Conservation (phyloP, 2,888 invertebrate species). For the Andrena haemorrhoa region DNA sequence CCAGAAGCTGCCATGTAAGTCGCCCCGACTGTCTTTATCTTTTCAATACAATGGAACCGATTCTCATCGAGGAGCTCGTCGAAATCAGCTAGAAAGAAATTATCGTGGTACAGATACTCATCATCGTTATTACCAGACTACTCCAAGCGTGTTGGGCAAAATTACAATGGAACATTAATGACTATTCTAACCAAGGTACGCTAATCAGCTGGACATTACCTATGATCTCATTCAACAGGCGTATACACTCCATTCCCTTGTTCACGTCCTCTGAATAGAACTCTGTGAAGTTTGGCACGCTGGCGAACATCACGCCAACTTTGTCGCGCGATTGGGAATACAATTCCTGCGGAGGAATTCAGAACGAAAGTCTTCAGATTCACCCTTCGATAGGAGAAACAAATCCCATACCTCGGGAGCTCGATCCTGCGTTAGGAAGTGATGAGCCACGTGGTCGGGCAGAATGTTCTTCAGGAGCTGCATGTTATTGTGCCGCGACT, state of each 20-base stretch:
- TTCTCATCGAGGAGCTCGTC: conserved; percentile 95
- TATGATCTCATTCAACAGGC: conserved; percentile 98
- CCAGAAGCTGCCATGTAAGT: conserved; percentile 99
- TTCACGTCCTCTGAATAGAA: conserved; percentile 99
- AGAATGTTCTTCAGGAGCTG: conserved; percentile 96
- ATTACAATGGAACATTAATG: too few relatives aligned
- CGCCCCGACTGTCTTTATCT: conserved; percentile 97
- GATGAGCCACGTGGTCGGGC: conserved; percentile 97
- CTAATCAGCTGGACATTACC: conserved; percentile 86
- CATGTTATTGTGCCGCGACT: conserved; percentile 95
- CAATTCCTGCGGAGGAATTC: conserved; percentile 87
- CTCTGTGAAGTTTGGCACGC: conserved; percentile 98
- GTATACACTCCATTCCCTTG: conserved; percentile 98
- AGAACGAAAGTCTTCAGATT: neutral
- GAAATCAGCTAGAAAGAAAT: conserved; percentile 89
- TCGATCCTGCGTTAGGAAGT: conserved; percentile 95
- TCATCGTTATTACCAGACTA: too few relatives aligned
- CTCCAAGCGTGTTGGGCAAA: too few relatives aligned
- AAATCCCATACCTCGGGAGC: conserved; percentile 89
- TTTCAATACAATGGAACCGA: conserved; percentile 95
- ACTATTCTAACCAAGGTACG: too few relatives aligned
- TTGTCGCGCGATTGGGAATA: conserved; percentile 93
- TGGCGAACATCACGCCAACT: conserved; percentile 98
- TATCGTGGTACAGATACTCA: neutral
- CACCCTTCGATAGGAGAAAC: too few relatives aligned